These are phyloP conservation scores for Leucoraja ocellata DNA, from an alignment of 2,797 vertebrate species.

Conservation along the genomic window DNA sequence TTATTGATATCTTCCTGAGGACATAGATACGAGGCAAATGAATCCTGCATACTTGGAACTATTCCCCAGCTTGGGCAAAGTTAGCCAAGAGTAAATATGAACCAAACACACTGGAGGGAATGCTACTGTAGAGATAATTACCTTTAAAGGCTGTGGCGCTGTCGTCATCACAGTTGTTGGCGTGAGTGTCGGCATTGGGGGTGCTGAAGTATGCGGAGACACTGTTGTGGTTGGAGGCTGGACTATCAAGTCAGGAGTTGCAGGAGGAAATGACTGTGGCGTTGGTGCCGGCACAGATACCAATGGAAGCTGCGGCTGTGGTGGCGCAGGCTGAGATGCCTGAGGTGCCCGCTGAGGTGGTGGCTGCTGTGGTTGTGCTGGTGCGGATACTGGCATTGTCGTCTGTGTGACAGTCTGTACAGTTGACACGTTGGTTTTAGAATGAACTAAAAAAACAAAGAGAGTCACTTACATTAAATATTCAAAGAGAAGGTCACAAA, in stretches of 20 bases:
- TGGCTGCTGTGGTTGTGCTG: slow-evolving; percentile 55
- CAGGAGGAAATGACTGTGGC: slow-evolving; percentile 66
- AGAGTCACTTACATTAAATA: slow-evolving; percentile 17
- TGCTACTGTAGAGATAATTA: slow-evolving; percentile 54
- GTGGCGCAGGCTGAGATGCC: slow-evolving; percentile 64
- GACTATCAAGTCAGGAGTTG: slow-evolving; percentile 72
- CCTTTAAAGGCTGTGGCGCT: slow-evolving; percentile 80
- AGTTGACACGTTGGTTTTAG: slow-evolving; percentile 58
- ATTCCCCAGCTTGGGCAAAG: slow-evolving; percentile 19
- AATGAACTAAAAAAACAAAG: slow-evolving; percentile 39
- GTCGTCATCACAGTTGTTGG: slow-evolving; percentile 71
- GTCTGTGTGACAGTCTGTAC: slow-evolving; percentile 46
- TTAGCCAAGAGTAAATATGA: slow-evolving; percentile 6
- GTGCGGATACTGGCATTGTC: slow-evolving; percentile 50
- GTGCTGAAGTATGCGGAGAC: slow-evolving; percentile 60
- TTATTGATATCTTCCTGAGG: accelerated
- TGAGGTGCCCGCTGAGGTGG: slow-evolving; percentile 50
- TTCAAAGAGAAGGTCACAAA: not conserved
- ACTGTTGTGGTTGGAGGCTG: slow-evolving; percentile 78
- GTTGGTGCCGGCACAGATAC: slow-evolving; percentile 39
- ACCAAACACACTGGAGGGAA: not conserved
- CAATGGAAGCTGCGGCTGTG: slow-evolving; percentile 52
- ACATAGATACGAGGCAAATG: not conserved
- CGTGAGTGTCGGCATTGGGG: slow-evolving; percentile 58
- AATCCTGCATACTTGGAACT: not conserved